These are phyloP conservation scores for Amphiprion percula DNA, from an alignment of 2,113 vertebrate genomes.

Conservation along the genomic window DNA sequence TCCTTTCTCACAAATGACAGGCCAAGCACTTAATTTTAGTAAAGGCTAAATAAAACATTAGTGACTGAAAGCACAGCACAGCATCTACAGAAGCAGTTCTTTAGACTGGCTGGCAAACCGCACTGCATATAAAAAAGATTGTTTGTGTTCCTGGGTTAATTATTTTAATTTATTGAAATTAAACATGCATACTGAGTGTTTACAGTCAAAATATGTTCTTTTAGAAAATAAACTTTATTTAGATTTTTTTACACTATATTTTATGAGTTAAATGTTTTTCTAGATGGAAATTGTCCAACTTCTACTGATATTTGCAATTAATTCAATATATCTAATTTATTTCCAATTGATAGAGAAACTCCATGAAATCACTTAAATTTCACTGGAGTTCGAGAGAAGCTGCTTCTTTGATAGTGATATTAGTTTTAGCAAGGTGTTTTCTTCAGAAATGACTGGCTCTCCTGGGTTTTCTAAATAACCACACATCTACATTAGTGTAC, in stretches of 20 bases:
- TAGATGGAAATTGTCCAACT: background rate
- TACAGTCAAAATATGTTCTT: background rate
- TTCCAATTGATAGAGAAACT: background rate
- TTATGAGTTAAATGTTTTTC: background rate
- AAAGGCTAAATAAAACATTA: slow-evolving; percentile 13
- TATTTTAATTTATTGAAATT: background rate
- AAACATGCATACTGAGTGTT: background rate
- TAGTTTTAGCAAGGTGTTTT: background rate
- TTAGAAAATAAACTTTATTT: background rate
- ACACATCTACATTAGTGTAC: background rate
- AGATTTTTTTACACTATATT: too few relatives aligned
- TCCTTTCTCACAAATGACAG: background rate
- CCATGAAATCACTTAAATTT: too few relatives aligned
- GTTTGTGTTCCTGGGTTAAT: background rate
- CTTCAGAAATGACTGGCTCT: background rate
- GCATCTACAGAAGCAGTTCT: too few relatives aligned
- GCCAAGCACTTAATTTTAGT: too few relatives aligned
- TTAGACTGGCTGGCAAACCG: too few relatives aligned
- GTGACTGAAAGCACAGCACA: background rate
- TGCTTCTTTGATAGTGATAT: background rate
- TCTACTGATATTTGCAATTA: background rate
- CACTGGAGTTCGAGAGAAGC: too few relatives aligned
- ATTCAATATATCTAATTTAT: background rate
- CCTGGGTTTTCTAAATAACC: too few relatives aligned
- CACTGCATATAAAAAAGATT: too few relatives aligned